A percentile compares a stretch with the other conserved stretches of the same genome.
These are phyloP conservation scores for Drosophila greeni DNA, from an alignment of 2,888 invertebrate species.

Conservation along the genomic window DNA sequence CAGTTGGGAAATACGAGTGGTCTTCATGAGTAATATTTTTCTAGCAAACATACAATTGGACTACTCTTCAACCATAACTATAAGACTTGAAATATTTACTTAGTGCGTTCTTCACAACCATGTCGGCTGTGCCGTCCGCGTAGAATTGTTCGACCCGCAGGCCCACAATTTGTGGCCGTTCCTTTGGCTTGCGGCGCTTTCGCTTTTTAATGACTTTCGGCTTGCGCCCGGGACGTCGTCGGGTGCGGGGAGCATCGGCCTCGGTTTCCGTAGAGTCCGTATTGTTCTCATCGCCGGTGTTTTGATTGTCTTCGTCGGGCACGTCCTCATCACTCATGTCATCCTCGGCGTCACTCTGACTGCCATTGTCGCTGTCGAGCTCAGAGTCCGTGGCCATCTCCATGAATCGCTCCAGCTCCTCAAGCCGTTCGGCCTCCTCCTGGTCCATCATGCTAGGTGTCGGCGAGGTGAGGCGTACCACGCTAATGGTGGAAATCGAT, in stretches of 20 bases:
- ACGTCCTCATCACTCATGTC: constrained; percentile 55
- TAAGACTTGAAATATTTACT: constrained; percentile 65
- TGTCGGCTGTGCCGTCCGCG: constrained; percentile 79
- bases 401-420: constrained; percentile 56
- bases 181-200: constrained; percentile 57
- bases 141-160: constrained; percentile 84
- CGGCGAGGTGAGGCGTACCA: constrained; percentile 81
- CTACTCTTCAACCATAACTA: neutral
- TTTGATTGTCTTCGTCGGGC: constrained; percentile 57
- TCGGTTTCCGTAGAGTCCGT: constrained; percentile 61
- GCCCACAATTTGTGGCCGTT: constrained; percentile 81
- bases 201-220: constrained; percentile 57
- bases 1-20: neutral
- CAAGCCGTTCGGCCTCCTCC: constrained; percentile 69
- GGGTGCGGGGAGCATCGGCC: constrained; percentile 81
- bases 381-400: constrained; percentile 74
- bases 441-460: constrained; percentile 78
- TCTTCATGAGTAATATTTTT: neutral
- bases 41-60: neutral
- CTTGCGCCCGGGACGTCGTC: constrained; percentile 63
- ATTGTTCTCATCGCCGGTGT: constrained; percentile 56
- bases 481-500: constrained; percentile 83
- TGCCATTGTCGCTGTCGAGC: constrained; percentile 79
- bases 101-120: constrained; percentile 79
- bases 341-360: constrained; percentile 51